Evolutionary conservation across 1,140 invertebrate genomes (phyloP).

Genomic region (Rhagoletis pomonella): DNA sequence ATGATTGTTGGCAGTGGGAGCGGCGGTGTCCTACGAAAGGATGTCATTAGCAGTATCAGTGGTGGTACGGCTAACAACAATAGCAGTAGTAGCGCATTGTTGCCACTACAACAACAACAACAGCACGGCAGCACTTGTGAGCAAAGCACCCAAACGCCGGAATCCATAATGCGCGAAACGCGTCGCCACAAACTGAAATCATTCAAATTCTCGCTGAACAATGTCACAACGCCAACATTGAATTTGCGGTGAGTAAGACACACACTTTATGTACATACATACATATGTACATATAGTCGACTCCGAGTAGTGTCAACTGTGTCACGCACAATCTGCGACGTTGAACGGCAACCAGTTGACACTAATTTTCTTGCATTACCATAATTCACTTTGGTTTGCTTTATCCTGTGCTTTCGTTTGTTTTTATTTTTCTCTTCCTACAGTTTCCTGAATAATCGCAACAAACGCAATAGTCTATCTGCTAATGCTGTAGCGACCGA

Average conservation of each 20-base stretch:
- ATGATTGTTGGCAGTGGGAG: background rate
- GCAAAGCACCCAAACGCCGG: slow-evolving; percentile 81
- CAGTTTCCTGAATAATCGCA: slow-evolving; percentile 81
- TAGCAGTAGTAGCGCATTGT: background rate
- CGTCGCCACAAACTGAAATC: slow-evolving; percentile 80
- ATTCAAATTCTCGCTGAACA: slow-evolving; percentile 81
- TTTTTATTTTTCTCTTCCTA: background rate
- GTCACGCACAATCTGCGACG: background rate
- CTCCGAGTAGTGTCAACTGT: background rate
- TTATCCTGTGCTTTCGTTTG: background rate
- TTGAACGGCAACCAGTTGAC: too few relatives aligned
- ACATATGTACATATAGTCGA: too few relatives aligned
- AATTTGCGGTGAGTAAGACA: slow-evolving; percentile 77
- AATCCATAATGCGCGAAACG: slow-evolving; percentile 81
- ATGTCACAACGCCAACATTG: slow-evolving; percentile 77
- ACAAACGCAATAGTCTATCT: slow-evolving; percentile 80
- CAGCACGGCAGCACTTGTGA: slow-evolving; percentile 74
- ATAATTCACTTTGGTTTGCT: background rate
- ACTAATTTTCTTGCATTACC: background rate
- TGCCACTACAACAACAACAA: slow-evolving; percentile 57
- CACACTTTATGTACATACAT: background rate
- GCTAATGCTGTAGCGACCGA: slow-evolving; percentile 88
- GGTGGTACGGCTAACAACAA: slow-evolving; percentile 35
- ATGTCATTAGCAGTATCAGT: slow-evolving; percentile 45
- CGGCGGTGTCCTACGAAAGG: background rate